Evolutionary conservation across 2,888 invertebrate species (phyloP), one percentile per base, ranked within the genome.

Genomic region (Stegana nigrithorax): DNA sequence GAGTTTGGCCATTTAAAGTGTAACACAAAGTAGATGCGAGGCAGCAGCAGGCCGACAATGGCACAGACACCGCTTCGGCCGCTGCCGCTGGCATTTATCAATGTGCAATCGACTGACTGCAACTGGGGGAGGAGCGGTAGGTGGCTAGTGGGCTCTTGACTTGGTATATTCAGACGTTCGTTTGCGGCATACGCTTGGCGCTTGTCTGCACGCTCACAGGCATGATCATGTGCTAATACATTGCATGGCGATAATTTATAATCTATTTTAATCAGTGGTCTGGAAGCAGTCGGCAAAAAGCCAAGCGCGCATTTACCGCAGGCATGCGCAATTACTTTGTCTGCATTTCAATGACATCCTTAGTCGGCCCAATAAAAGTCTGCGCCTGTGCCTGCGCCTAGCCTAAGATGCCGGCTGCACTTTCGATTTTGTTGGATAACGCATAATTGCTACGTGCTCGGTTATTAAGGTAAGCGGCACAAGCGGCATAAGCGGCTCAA

Each of bases 311-410:
- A 39, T 50, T 39, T 60, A 10, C 53, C 51, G 21, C 45, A 64
- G 60, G 68, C 69, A 71, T 73, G 82, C 71, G 73, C 82, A 73
- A 80, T 81, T 78, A 81, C 80, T 80, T 77, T 81, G 81, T 81
- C 83, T 81, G 81, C 81, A 81, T 82, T 80, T 83, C 77, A 82
- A 79, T 78, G 79, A 68, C 44, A 61, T 47, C 44, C 36, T 59
- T 39, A 68, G 67, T 59, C 50, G 59, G 45, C 60, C 3, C n/a
- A n/a, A n/a, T n/a, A n/a, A 32, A 32, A 32, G 32, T 32, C n/a
- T 32, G 2, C 32, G 32, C 32, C 2, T 32, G 10, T 39, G 39
- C 14, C 5, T 39, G 39, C 17, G 17, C 8, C 39, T 14, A 14
- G n/a, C 14, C 39, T n/a, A n/a, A n/a, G n/a, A n/a, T n/a, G n/a